phyloP scores from a whole-genome alignment of 2,888 invertebrate species.

The Halocaridina rubra region DNA sequence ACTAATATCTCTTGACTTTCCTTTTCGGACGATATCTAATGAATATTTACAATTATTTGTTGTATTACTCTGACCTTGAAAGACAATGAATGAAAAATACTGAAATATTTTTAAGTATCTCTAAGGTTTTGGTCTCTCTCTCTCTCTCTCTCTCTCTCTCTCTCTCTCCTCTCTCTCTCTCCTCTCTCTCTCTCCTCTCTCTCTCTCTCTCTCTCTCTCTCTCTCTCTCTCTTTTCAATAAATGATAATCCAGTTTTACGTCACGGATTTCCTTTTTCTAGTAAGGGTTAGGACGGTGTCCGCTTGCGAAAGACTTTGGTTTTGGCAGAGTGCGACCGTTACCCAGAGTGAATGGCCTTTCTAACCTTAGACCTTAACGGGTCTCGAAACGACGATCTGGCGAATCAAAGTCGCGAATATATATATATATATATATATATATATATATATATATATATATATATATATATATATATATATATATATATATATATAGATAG shows the following conservation, averaged over 20 bases:
- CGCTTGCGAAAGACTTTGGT: too few relatives aligned
- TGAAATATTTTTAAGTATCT: background rate
- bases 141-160: background rate
- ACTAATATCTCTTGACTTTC: too few relatives aligned
- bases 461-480: background rate
- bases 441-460: background rate
- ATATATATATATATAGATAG: background rate
- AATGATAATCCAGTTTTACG: too few relatives aligned
- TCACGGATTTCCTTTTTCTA: background rate
- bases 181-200: background rate
- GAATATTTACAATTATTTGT: background rate
- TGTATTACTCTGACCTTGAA: background rate
- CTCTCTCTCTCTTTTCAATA: background rate
- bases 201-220: background rate
- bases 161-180: slow-evolving; percentile 3
- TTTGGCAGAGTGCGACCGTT: too few relatives aligned
- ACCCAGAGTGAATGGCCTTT: background rate
- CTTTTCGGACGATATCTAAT: background rate
- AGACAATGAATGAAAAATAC: background rate
- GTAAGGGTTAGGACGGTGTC: background rate
- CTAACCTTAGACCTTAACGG: too few relatives aligned
- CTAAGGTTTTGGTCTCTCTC: background rate
- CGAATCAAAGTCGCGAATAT: too few relatives aligned
- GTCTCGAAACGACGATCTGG: too few relatives aligned
- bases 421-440: background rate